Conservation (phyloP, 1,140 invertebrate species). For the Aphaenogaster ashmeadi region DNA sequence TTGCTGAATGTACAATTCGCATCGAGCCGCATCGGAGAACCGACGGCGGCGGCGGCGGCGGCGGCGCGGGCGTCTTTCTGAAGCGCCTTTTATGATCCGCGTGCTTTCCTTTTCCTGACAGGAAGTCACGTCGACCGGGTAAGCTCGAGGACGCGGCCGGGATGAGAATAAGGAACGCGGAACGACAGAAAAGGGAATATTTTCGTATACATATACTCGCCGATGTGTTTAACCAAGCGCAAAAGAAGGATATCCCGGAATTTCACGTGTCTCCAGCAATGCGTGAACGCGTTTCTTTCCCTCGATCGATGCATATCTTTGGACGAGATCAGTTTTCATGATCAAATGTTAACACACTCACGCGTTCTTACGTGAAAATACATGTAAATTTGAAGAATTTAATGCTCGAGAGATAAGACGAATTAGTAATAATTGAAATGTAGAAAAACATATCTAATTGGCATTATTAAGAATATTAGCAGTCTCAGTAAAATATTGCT, state of each 20-base stretch:
- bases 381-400: background rate
- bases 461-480: background rate
- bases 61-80: conserved; percentile 37
- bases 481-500: background rate
- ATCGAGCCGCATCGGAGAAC: conserved; percentile 23
- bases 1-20: conserved; percentile 62
- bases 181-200: conserved; percentile 45
- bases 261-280: conserved; percentile 30
- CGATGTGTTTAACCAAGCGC: conserved; percentile 56
- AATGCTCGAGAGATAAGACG: background rate
- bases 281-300: conserved; percentile 2
- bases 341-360: background rate
- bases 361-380: background rate
- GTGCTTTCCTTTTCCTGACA: conserved; percentile 45
- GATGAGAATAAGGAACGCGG: conserved; percentile 8
- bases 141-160: conserved; percentile 23
- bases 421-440: background rate
- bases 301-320: background rate
- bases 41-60: background rate
- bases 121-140: conserved; percentile 53
- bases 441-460: background rate
- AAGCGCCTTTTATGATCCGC: conserved; percentile 55
- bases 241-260: conserved; percentile 47
- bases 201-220: conserved; percentile 30
- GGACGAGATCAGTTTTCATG: conserved; percentile 1